Base-by-base conservation (phyloP, 30 jellyfish, hydroid and myxozoan species). In the Chironex yamaguchii region DNA sequence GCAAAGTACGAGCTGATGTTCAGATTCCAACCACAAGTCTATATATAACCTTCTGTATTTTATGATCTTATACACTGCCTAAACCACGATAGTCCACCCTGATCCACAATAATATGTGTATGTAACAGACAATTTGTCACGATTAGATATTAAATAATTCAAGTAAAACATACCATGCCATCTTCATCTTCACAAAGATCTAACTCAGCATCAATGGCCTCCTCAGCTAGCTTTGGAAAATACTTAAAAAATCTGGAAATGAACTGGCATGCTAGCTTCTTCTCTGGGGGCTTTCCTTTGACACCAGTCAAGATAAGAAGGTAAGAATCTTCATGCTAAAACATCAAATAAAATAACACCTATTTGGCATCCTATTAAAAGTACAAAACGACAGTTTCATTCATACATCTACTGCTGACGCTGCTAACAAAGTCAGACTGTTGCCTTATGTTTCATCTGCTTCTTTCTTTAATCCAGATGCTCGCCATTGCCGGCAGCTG, bases 161-260 rank as follows among this genome's bases (percentile, higher is more conserved):
- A 11, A 58, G 29, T 30, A 64, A 49, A 9, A 26, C 48, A 30
- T 88, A 88, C 96, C 88, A 86, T 86, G 20, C 96, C 94, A 85
- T 94, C 99, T 52, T 89, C 97, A 36, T 94, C 99, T 73, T 94
- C 99, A 69, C 99, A 94, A 17, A 94, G 85, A 49, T 94, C 99
- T 36, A 94, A 77, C 32, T 94, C 97, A 26, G 99, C 99, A 94
- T 94, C 97, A 23, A 94, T 89, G 3, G 99, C 99, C 27, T 83
- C 89, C 34, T 94, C 97, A n/a, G 92, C 92, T 33, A 94, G 90
- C 26, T 70, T 87, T 17, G 97, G 97, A 42, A 94, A 94, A 49
- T 94, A 89, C 74, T 89, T 89, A 71, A 88, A 89, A 71, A 94
- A 94, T 20, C 99, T 68, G 34, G 99, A 96, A 51, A 94, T 94